Conservation (phyloP, 2,113 vertebrate genomes). For the Rhombomys opimus region DNA sequence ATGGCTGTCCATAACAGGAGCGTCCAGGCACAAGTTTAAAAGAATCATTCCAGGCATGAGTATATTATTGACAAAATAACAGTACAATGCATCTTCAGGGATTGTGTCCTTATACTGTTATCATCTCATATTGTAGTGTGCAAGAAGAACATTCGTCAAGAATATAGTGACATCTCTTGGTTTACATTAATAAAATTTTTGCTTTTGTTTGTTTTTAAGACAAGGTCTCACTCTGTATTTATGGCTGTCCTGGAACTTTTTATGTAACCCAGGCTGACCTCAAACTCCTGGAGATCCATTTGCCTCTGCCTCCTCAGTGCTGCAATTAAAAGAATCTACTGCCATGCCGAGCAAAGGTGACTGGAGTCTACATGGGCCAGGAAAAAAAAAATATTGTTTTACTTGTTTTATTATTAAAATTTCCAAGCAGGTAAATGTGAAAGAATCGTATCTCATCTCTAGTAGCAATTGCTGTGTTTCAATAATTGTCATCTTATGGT, state of each 20-base stretch:
- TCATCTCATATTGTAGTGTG: not conserved
- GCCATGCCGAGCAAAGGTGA: not conserved
- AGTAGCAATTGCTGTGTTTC: conserved; percentile 6
- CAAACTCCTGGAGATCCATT: not conserved
- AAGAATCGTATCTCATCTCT: not conserved
- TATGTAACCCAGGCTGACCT: not conserved
- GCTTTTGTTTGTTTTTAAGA: not conserved
- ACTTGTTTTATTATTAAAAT: conserved; percentile 3
- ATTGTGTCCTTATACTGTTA: not conserved
- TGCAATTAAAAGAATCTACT: not conserved
- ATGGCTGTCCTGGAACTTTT: not conserved
- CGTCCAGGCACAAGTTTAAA: not conserved
- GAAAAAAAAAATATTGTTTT: not conserved
- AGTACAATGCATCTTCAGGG: not conserved
- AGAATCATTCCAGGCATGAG: not conserved
- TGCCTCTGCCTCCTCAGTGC: not conserved
- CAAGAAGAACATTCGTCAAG: not conserved
- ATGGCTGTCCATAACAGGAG: not conserved
- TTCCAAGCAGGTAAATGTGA: not conserved
- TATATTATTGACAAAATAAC: not conserved
- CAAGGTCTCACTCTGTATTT: not conserved
- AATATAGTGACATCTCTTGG: not conserved
- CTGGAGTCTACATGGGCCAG: not conserved
- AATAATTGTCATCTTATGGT: conserved; percentile 35
- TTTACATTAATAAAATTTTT: not conserved